Base-by-base conservation (phyloP, 2,113 vertebrate genomes). In the Herpetotheres cachinnans region DNA sequence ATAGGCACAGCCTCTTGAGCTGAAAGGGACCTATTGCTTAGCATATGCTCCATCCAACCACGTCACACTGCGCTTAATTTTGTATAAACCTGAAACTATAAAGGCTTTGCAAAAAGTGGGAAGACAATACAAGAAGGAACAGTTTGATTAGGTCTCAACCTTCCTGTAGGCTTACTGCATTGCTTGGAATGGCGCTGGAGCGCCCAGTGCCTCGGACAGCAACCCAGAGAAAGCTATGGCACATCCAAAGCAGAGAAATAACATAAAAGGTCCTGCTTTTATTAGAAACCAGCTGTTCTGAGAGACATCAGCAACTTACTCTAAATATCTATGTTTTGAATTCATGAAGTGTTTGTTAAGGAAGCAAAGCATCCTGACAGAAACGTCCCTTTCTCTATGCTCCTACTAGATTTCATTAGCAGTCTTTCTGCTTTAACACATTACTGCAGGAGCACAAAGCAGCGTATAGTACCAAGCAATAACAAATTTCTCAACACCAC, bases 401-500 rank as follows among this genome's bases (percentile, higher is more conserved):
- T 78, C 40, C 70, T 50, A 2, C 66, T 69, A 29, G 47, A 62
- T 65, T 40, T 52, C 27, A 13, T 52, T 65, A 42, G 25, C 26
- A 85, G 49, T 15, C 25, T 29, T 84, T 44, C 27, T 52, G 46
- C 50, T 58, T 50, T 65, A 54, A 34, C 16, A 21, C 7, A 6
- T 29, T 59, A 38, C 29, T 47, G 21, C 38, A 58, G 46, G 47
- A 83, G 70, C 54, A 49, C 47, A 76, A 76, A 50, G 32, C 16
- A 54, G 9, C 0, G 2, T 2, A 15, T 0, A 30, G 34, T 9
- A 58, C 11, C 2, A 2, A 69, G 52, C 24, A 50, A 18, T 11
- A 49, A 47, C 44, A 69, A 32, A 40, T 44, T 85, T 77, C 62
- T 58, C 62, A 54, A 2, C 22, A 69, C 4, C n/a, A 32, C 34